phyloP scores from a whole-genome alignment of 2,113 vertebrate genomes.

The Asarcornis scutulata region DNA sequence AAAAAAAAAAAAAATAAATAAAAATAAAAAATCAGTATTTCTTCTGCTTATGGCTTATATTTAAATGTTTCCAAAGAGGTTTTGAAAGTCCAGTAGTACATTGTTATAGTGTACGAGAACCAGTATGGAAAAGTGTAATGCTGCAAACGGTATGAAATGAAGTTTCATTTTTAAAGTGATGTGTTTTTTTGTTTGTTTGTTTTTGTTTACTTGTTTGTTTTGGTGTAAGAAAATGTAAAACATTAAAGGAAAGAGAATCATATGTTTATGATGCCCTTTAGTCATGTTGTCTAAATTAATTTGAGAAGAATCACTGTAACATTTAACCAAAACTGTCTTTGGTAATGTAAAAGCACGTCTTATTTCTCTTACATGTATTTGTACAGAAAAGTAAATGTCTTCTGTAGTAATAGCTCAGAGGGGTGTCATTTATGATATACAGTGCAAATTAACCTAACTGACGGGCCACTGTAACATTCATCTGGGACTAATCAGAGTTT shows the following conservation, averaged over 20 bases:
- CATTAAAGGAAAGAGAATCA: not conserved
- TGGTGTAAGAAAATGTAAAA: not conserved
- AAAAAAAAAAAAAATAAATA: not conserved
- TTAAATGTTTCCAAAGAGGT: not conserved
- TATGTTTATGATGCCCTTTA: not conserved
- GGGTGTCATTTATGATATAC: conserved; percentile 60
- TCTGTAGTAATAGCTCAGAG: not conserved
- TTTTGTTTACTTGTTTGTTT: too few relatives aligned
- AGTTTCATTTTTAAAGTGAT: not conserved
- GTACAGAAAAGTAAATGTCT: not conserved
- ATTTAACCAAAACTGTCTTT: not conserved
- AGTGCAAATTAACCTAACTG: conserved; percentile 63
- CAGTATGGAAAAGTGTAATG: not conserved
- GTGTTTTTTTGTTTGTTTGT: not conserved
- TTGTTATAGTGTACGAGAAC: not conserved
- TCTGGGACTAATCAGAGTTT: conserved; percentile 58
- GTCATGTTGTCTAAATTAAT: not conserved
- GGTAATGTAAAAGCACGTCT: not conserved
- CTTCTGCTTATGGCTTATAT: not conserved
- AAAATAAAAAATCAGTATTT: not conserved
- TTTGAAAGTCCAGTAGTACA: not conserved
- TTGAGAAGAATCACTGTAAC: not conserved
- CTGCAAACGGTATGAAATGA: not conserved
- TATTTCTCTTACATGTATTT: not conserved
- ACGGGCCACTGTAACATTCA: conserved; percentile 24